Conservation (phyloP, 2,113 vertebrate genomes). For the Nestor notabilis region DNA sequence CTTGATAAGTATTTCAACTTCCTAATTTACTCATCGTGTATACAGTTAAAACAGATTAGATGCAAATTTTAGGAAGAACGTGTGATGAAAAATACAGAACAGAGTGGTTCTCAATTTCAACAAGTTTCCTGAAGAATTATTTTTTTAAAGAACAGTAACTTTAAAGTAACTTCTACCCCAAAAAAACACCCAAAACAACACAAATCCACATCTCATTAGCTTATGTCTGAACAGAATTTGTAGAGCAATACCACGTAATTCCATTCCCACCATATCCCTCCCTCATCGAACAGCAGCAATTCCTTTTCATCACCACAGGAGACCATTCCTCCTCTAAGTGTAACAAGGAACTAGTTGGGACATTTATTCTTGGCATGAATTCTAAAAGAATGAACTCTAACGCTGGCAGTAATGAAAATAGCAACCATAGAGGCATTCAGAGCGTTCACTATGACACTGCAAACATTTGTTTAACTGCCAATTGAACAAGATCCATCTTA, state of each 20-base stretch:
- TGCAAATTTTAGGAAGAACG: neutral
- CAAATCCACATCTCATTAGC: neutral
- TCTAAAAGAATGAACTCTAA: conserved; percentile 55
- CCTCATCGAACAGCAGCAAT: neutral
- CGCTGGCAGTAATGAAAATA: conserved; percentile 65
- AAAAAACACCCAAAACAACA: neutral
- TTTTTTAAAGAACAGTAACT: neutral
- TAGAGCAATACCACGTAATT: neutral
- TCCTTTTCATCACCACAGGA: conserved; percentile 59
- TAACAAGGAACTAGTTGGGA: conserved; percentile 60
- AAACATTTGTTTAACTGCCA: conserved; percentile 68
- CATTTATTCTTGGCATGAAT: conserved; percentile 57
- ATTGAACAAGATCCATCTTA: conserved; percentile 54
- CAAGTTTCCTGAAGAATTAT: neutral
- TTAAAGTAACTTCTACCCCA: neutral
- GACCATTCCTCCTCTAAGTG: conserved; percentile 41
- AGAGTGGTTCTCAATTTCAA: neutral
- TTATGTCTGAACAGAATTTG: neutral
- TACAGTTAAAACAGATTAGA: neutral
- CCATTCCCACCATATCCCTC: neutral
- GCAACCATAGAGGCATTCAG: conserved; percentile 57
- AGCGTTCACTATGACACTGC: conserved; percentile 57
- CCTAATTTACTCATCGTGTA: neutral
- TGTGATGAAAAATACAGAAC: neutral
- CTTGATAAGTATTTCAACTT: neutral